Evolutionary conservation across 2,888 invertebrate genomes (phyloP).

Genomic region (Candidula unifasciata): DNA sequence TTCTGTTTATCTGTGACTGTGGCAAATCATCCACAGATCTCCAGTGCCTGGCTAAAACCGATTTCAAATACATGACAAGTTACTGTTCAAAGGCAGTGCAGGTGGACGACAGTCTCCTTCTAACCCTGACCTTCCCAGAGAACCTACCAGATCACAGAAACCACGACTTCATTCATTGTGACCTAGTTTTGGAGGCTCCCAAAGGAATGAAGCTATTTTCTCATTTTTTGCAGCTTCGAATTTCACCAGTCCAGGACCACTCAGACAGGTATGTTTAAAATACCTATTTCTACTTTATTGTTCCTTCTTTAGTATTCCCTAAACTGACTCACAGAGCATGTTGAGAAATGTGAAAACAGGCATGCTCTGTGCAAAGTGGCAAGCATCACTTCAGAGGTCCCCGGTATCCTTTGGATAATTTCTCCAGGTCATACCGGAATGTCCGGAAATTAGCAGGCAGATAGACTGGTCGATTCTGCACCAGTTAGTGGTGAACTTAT

Average conservation of each 20-base stretch:
- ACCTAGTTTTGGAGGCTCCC: slow-evolving; percentile 30
- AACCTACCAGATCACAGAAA: slow-evolving; percentile 24
- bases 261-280: slow-evolving; percentile 39
- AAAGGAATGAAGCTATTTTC: slow-evolving; percentile 31
- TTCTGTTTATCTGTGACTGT: no score
- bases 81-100: slow-evolving; percentile 38
- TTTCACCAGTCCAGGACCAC: slow-evolving; percentile 32
- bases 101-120: slow-evolving; percentile 42
- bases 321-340: no score
- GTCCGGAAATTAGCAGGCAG: no score
- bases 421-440: no score
- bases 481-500: no score
- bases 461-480: no score
- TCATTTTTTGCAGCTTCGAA: slow-evolving; percentile 50
- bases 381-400: no score
- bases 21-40: background rate
- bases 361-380: no score
- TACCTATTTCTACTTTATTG: no score
- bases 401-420: no score
- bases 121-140: slow-evolving; percentile 34
- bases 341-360: no score
- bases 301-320: no score
- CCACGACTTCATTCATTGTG: slow-evolving; percentile 44
- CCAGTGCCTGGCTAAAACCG: background rate
- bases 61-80: slow-evolving; percentile 47